Conservation (phyloP, 64 coral and sea anemone genomes). For the Pocillopora damicornis region DNA sequence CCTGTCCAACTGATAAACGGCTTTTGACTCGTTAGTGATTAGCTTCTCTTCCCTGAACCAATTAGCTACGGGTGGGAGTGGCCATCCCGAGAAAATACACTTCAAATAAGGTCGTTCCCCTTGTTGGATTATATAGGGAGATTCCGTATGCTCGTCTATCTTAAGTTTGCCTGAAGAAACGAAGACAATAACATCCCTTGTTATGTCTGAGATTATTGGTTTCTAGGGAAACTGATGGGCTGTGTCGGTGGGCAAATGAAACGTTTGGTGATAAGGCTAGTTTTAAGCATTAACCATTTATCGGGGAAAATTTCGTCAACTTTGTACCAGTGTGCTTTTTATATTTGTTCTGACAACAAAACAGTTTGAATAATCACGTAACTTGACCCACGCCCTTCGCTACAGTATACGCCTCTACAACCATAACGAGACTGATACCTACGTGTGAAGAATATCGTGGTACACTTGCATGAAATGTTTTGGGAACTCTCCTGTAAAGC, state of each 20-base stretch:
- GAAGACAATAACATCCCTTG: neutral
- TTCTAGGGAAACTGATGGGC: no score
- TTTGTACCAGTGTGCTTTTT: neutral
- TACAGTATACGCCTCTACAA: no score
- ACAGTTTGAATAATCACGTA: neutral
- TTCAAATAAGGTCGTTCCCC: neutral
- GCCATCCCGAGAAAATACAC: neutral
- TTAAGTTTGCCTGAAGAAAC: neutral
- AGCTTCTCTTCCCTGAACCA: neutral
- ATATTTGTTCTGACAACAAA: neutral
- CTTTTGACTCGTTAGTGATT: neutral
- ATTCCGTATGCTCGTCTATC: neutral
- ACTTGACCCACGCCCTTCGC: no score
- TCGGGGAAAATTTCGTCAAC: neutral
- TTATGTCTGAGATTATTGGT: no score
- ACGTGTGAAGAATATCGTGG: neutral
- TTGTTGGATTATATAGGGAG: neutral
- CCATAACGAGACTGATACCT: neutral
- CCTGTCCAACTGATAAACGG: neutral
- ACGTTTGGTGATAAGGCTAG: neutral
- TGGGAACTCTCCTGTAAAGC: neutral
- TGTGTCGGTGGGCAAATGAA: no score
- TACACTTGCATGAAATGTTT: neutral
- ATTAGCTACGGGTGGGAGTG: neutral
- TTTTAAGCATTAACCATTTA: neutral